Evolutionary conservation across 2,113 vertebrate species (phyloP), one percentile per base, ranked within the genome.

Genomic region (Phocoena sinus): DNA sequence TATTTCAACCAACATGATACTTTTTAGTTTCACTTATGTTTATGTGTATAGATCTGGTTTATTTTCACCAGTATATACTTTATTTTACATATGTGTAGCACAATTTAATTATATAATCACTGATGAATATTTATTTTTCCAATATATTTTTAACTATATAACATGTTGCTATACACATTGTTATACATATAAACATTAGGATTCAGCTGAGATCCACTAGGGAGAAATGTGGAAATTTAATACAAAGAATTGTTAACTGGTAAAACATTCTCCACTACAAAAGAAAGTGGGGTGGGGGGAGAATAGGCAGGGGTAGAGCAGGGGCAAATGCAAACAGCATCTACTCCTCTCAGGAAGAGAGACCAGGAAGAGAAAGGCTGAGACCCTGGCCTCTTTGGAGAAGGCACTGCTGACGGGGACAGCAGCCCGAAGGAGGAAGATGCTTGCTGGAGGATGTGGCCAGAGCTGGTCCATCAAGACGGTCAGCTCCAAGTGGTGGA

Each of bases 301-400:
- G 18, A 31, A 53, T 53, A 18, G 6, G 47, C 33, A 23, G 31
- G 17, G 53, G 5, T n/a, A n/a, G 11, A 53, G 47, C 5, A 18
- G 3, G 18, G 33, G 76, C 3, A 7, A 33, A 21, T 6, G 31
- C 31, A 13, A 31, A 79, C 47, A 0, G 3, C 3, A 79, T 18
- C 6, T 53, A 21, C 47, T 23, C 9, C 10, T 26, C 23, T 36
- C 1, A 0, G 33, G 53, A 20, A 18, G 5, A 17, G 3, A n/a
- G 20, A 8, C 12, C 18, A 56, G 50, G 33, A 20, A 79, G 50
- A 56, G 76, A 31, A 13, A n/a, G 76, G 31, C 31, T 56, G 76
- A 20, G 76, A 56, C 11, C 33, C 50, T 8, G 33, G 76, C 10
- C 18, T 14, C 33, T 56, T 21, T 25, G 50, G 31, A 79, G 33